A percentile compares a stretch with the other conserved stretches of the same genome.
phyloP scores from a whole-genome alignment of 2,797 vertebrate species.

The Perodicticus potto region DNA sequence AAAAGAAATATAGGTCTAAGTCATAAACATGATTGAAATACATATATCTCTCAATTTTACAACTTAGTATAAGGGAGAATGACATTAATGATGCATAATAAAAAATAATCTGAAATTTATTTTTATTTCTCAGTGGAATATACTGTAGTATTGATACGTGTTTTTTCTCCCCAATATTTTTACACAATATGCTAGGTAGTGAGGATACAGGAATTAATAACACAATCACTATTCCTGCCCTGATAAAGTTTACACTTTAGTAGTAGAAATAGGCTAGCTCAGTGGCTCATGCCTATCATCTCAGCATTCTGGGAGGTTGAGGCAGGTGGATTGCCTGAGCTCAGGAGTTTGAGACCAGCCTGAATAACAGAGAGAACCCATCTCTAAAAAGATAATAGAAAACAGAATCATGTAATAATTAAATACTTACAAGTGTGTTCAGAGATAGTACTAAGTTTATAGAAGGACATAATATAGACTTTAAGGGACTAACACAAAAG shows the following conservation, averaged over 20 bases:
- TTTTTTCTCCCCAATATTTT: not conserved
- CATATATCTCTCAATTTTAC: slow-evolving; percentile 14
- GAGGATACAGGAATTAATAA: slow-evolving; percentile 14
- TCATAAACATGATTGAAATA: slow-evolving; percentile 49
- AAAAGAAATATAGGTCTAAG: slow-evolving; percentile 34
- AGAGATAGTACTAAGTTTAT: slow-evolving; percentile 1
- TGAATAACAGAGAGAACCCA: too few relatives aligned
- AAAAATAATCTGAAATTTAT: slow-evolving; percentile 56
- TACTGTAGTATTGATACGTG: not conserved
- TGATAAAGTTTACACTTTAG: slow-evolving; percentile 44
- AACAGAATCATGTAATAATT: slow-evolving; percentile 46
- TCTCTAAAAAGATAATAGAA: not conserved
- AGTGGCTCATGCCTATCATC: too few relatives aligned
- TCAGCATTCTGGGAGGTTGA: too few relatives aligned
- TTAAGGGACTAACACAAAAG: slow-evolving; percentile 17
- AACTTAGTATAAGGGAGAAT: not conserved
- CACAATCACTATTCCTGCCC: not conserved
- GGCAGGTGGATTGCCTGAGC: too few relatives aligned
- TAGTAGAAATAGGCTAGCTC: not conserved
- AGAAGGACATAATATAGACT: slow-evolving; percentile 32
- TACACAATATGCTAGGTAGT: not conserved
- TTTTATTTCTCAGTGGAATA: slow-evolving; percentile 43
- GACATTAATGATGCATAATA: not conserved
- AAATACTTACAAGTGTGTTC: slow-evolving; percentile 5
- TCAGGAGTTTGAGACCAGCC: too few relatives aligned